Percentiles rank a stretch among this genome's conserved stretches.
Conservation (phyloP, 2,113 vertebrate species). For the Paracanthobrama guichenoti region DNA sequence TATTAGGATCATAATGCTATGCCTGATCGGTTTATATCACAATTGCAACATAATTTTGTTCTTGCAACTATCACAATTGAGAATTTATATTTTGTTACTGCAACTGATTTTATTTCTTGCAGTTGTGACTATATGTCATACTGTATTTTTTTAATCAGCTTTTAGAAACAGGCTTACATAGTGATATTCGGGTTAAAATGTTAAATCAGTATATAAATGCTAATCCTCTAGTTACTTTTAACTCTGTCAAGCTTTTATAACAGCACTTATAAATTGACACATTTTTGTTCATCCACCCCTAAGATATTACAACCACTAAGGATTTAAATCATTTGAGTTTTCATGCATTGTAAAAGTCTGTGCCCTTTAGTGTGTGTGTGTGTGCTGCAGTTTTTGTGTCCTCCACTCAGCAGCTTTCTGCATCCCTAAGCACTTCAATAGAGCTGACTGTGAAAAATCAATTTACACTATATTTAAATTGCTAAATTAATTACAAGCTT, state of each 20-base stretch:
- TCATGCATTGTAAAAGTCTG: not conserved
- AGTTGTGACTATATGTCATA: not conserved
- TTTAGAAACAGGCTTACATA: not conserved
- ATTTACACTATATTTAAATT: constrained; percentile 30
- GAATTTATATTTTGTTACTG: not conserved
- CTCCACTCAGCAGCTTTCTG: constrained; percentile 16
- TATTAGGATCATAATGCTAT: no score
- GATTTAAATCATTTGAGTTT: not conserved
- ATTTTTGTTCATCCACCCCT: not conserved
- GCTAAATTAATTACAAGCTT: constrained; percentile 25
- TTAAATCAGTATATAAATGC: not conserved
- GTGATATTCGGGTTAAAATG: not conserved
- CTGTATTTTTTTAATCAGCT: not conserved
- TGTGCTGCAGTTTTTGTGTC: not conserved
- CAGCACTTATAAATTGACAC: not conserved
- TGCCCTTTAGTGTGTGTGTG: not conserved
- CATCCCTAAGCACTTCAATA: constrained; percentile 27
- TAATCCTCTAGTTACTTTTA: not conserved
- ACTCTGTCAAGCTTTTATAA: not conserved
- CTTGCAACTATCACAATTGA: not conserved
- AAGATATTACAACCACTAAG: not conserved
- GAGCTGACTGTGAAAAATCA: constrained; percentile 43
- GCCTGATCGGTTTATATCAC: no score
- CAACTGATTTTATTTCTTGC: not conserved
- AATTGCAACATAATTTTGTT: not conserved